A percentile compares a stretch with the other conserved stretches of the same genome.
phyloP scores from a whole-genome alignment of 2,797 vertebrate species.

The Denticeps clupeoides region DNA sequence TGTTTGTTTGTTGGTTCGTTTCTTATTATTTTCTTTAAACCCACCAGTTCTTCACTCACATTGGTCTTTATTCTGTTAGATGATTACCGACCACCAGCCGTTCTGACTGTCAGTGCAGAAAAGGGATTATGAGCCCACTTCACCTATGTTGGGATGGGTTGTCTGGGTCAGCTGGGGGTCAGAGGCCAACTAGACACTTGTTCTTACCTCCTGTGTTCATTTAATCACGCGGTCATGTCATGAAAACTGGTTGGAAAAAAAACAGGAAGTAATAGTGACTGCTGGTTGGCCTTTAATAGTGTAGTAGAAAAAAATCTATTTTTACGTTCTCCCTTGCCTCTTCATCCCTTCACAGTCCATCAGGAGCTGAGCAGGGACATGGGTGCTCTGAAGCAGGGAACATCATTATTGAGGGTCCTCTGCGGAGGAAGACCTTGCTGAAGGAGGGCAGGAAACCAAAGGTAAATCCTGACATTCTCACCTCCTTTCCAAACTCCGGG shows the following conservation, averaged over 20 bases:
- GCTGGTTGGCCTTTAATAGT: too few species aligned
- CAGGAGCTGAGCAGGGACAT: constrained; percentile 61
- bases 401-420: constrained; percentile 75
- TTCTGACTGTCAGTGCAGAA: neutral
- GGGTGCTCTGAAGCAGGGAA: constrained; percentile 53
- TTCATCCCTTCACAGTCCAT: constrained; percentile 41
- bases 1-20: too few species aligned
- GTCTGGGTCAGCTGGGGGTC: neutral
- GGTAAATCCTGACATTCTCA: constrained; percentile 53
- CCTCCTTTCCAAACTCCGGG: too few species aligned
- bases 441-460: constrained; percentile 87
- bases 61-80: too few species aligned
- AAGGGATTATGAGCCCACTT: neutral
- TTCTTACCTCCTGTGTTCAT: neutral
- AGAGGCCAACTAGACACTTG: neutral
- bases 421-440: constrained; percentile 80
- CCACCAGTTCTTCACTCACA: too few species aligned
- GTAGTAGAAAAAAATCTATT: too few species aligned
- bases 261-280: too few species aligned
- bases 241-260: too few species aligned
- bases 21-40: too few species aligned
- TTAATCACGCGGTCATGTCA: too few species aligned
- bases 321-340: neutral
- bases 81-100: too few species aligned
- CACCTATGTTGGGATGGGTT: constrained; percentile 1